Percentiles rank a stretch among this genome's conserved stretches.
Conservation (phyloP, 2,113 vertebrate genomes). For the Electrona antarctica region DNA sequence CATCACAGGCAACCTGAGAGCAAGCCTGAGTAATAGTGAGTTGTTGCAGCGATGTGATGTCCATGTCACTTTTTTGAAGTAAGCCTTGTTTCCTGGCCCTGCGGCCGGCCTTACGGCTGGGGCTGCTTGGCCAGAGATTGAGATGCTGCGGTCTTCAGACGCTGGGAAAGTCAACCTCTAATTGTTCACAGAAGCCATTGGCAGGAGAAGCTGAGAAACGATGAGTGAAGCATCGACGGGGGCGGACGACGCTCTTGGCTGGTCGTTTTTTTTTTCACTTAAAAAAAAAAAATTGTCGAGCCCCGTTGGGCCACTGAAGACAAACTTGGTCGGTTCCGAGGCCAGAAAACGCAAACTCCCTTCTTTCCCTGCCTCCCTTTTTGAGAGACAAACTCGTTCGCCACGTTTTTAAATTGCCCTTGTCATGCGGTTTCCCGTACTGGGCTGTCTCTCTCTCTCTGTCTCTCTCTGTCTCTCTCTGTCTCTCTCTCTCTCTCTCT, state of each 20-base stretch:
- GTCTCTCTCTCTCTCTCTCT: conserved; percentile 64
- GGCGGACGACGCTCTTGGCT: conserved; percentile 52
- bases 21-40: conserved; percentile 20
- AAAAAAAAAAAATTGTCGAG: conserved; percentile 43
- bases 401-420: conserved; percentile 73
- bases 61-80: conserved; percentile 12
- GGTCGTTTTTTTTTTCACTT: conserved; percentile 29
- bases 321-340: conserved; percentile 59
- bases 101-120: conserved; percentile 22
- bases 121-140: conserved; percentile 54
- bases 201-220: conserved; percentile 65
- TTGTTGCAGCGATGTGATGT: too few species aligned
- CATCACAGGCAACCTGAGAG: conserved; percentile 10
- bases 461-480: conserved; percentile 69
- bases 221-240: conserved; percentile 66
- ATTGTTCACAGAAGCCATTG: conserved; percentile 79
- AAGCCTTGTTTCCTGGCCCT: conserved; percentile 44
- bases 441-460: conserved; percentile 66
- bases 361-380: conserved; percentile 55
- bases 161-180: conserved; percentile 78
- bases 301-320: conserved; percentile 64
- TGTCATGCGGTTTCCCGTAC: conserved; percentile 76
- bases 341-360: conserved; percentile 50
- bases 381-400: conserved; percentile 71
- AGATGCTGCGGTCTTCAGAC: conserved; percentile 70